These are phyloP conservation scores for Cavia porcellus DNA, from an alignment of 2,113 vertebrate species.

Conservation along the genomic window DNA sequence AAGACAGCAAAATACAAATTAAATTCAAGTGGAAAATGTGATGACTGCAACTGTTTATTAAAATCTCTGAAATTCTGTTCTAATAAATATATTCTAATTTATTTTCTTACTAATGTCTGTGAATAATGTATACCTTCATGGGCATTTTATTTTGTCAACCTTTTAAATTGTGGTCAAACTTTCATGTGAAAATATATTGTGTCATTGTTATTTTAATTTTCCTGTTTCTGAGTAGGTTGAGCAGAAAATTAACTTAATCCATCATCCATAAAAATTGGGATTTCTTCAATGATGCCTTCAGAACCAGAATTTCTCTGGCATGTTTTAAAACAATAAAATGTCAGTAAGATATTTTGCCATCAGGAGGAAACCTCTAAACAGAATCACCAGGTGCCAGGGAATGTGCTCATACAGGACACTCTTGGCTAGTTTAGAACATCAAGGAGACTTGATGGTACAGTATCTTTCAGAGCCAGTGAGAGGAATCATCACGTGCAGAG, in stretches of 20 bases:
- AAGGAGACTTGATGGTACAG: neutral
- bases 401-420: neutral
- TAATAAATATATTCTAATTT: slow-evolving; percentile 31
- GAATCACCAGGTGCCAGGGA: slow-evolving; percentile 7
- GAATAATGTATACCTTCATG: neutral
- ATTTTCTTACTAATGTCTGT: slow-evolving; percentile 16
- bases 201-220: slow-evolving; percentile 40
- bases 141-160: slow-evolving; percentile 49
- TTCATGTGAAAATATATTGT: slow-evolving; percentile 29
- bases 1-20: neutral
- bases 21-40: neutral
- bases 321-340: slow-evolving; percentile 46
- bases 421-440: neutral
- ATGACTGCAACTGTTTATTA: slow-evolving; percentile 46
- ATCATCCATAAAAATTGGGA: slow-evolving; percentile 48
- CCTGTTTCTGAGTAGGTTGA: slow-evolving; percentile 22
- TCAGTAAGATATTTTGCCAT: neutral
- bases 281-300: slow-evolving; percentile 54
- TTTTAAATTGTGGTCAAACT: slow-evolving; percentile 64
- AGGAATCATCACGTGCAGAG: neutral
- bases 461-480: neutral
- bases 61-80: slow-evolving; percentile 57
- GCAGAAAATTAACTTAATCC: slow-evolving; percentile 70
- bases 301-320: slow-evolving; percentile 12
- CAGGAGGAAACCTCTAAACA: slow-evolving; percentile 10